Evolutionary conservation across 2,113 vertebrate genomes (phyloP).

Genomic region (Cyphomyrus plagiostoma): DNA sequence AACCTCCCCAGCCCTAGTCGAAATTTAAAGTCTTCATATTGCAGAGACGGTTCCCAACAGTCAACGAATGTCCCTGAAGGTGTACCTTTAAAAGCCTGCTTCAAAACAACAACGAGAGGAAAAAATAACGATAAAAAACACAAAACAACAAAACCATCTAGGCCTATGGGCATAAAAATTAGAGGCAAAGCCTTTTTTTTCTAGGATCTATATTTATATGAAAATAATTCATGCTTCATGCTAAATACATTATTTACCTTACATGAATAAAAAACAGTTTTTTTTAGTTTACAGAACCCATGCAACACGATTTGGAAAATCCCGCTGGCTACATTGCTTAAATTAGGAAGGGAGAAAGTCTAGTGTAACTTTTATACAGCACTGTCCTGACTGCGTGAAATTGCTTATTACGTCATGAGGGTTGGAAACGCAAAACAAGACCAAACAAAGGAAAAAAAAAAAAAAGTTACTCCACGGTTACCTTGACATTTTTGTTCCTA

Average conservation of each 20-base stretch:
- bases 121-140: slow-evolving; percentile 38
- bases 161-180: slow-evolving; percentile 82
- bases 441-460: slow-evolving; percentile 17
- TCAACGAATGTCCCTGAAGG: slow-evolving; percentile 67
- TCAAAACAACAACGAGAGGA: slow-evolving; percentile 49
- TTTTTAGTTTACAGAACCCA: slow-evolving; percentile 74
- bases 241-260: slow-evolving; percentile 96
- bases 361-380: slow-evolving; percentile 62
- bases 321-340: slow-evolving; percentile 78
- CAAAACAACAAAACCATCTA: slow-evolving; percentile 59
- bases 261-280: slow-evolving; percentile 74
- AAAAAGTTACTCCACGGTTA: slow-evolving; percentile 36
- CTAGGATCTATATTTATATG: slow-evolving; percentile 84
- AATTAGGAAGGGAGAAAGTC: slow-evolving; percentile 57
- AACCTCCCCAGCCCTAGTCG: slow-evolving; percentile 48
- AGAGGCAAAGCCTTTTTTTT: slow-evolving; percentile 80
- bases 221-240: slow-evolving; percentile 97
- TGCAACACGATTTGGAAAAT: slow-evolving; percentile 74
- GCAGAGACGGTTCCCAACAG: slow-evolving; percentile 55
- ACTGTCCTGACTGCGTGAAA: slow-evolving; percentile 67
- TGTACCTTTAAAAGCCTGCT: slow-evolving; percentile 87
- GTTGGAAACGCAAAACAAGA: slow-evolving; percentile 37
- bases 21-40: slow-evolving; percentile 46
- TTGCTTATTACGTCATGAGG: slow-evolving; percentile 64
- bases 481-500: slow-evolving; percentile 38